A percentile compares a stretch with the other conserved stretches of the same genome.
These are phyloP conservation scores for Promerops cafer DNA, from an alignment of 2,113 vertebrate genomes.

Conservation along the genomic window DNA sequence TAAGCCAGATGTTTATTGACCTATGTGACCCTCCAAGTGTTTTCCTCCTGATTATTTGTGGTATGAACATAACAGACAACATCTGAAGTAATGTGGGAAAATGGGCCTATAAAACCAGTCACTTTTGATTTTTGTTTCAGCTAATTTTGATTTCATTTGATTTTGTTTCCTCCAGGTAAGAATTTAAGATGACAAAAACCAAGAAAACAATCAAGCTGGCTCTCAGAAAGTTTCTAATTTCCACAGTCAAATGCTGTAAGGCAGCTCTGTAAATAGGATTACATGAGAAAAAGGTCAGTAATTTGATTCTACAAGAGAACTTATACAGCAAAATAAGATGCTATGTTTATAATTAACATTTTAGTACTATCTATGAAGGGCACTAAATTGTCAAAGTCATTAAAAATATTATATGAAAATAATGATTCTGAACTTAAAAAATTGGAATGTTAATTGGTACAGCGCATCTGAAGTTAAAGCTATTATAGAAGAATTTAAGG, in stretches of 20 bases:
- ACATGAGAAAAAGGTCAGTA: neutral
- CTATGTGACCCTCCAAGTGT: conserved; percentile 49
- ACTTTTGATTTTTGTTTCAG: conserved; percentile 42
- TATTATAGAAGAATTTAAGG: neutral
- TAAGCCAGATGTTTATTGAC: conserved; percentile 66
- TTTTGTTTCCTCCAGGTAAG: conserved; percentile 23
- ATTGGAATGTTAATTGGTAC: neutral
- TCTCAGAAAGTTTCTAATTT: neutral
- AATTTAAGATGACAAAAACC: neutral
- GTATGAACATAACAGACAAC: conserved; percentile 62
- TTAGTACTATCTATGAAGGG: neutral
- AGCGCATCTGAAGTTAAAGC: neutral
- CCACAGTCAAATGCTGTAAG: neutral
- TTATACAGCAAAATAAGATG: neutral
- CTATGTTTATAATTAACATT: neutral
- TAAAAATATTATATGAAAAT: neutral
- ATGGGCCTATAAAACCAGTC: conserved; percentile 3
- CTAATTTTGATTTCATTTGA: conserved; percentile 10
- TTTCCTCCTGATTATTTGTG: conserved; percentile 50
- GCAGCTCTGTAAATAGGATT: neutral
- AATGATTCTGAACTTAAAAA: neutral
- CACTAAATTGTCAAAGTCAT: neutral
- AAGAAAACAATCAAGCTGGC: neutral
- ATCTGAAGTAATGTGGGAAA: conserved; percentile 64
- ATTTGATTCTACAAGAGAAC: neutral